Base-by-base conservation (phyloP, 2,888 invertebrate genomes). In the Andrena praecox region DNA sequence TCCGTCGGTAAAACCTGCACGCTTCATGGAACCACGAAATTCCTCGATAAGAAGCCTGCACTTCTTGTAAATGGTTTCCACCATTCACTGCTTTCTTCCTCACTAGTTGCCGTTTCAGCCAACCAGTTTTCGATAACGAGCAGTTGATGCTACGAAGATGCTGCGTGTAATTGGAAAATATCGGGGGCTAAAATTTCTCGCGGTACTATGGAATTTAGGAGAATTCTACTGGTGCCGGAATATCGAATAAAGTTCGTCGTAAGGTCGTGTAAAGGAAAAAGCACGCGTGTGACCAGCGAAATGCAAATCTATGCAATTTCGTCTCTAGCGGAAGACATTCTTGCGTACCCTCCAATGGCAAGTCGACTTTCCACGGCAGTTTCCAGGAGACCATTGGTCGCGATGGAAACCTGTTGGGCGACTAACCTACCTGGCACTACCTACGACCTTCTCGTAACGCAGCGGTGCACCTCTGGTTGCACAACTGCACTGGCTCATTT, bases 351-450 rank as follows among this genome's bases (percentile, higher is more conserved):
- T 67, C 62, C n/a, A 60, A 67, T 67, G 69, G 60, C 68, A 42
- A 73, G 54, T 35, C 64, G 59, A 85, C 81, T 84, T 87, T 84
- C 78, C 80, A 77, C 80, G 16, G 85, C 71, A 42, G 31, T 35
- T 82, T 85, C 79, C 69, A 73, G 63, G 78, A 85, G 86, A 78
- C 71, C 68, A 75, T 59, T 80, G 82, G 31, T 52, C 82, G 60
- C 69, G 76, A 66, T 63, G 71, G 80, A 88, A 88, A 88, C 86
- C 88, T 80, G 87, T 82, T 87, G 86, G 84, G 85, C 87, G 88
- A 88, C 81, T 88, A 80, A 88, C 87, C 87, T 83, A 88, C 88
- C 88, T 88, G 81, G 63, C 84, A 84, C 42, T 84, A 86, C 86
- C 84, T 86, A 86, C 83, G 85, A 87, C 88, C 87, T 88, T 88